A percentile compares a stretch with the other conserved stretches of the same genome.
These are phyloP conservation scores for Eudasyphora cyanicolor DNA, from an alignment of 2,888 invertebrate genomes.

Conservation along the genomic window DNA sequence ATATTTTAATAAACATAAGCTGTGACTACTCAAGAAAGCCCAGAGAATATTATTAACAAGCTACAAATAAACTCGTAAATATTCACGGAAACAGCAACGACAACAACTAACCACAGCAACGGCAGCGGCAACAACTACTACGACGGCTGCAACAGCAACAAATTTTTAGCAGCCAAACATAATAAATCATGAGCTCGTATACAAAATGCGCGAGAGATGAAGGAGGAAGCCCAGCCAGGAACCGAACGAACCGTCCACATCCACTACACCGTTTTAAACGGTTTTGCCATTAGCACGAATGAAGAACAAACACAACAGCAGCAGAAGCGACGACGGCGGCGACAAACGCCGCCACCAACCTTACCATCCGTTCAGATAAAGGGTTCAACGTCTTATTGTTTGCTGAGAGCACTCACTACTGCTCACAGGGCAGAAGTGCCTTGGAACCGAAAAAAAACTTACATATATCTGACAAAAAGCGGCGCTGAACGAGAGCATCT, in stretches of 20 bases:
- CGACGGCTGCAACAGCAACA: constrained; percentile 13
- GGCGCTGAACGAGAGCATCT: constrained; percentile 19
- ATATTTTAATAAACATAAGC: constrained; percentile 77
- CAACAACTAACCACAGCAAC: not conserved
- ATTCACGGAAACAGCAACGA: not conserved
- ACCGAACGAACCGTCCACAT: not conserved
- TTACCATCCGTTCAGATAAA: constrained; percentile 11
- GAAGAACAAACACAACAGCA: constrained; percentile 37
- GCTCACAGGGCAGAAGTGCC: not conserved
- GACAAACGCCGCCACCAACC: constrained; percentile 22
- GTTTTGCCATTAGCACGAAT: constrained; percentile 51
- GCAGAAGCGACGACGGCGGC: constrained; percentile 37
- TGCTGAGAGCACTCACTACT: not conserved
- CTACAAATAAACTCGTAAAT: constrained; percentile 65
- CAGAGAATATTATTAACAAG: constrained; percentile 65
- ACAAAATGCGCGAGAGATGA: not conserved
- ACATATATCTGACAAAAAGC: no score
- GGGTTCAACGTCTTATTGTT: constrained; percentile 39
- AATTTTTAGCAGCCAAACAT: constrained; percentile 59
- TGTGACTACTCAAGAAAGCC: constrained; percentile 65
- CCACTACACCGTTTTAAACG: constrained; percentile 52
- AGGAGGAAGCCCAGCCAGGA: constrained; percentile 36
- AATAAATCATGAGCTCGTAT: constrained; percentile 64
- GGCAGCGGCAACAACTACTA: not conserved
- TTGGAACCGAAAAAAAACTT: not conserved